Base-by-base conservation (phyloP, 1,140 invertebrate genomes). In the Doryteuthis pealeii region DNA sequence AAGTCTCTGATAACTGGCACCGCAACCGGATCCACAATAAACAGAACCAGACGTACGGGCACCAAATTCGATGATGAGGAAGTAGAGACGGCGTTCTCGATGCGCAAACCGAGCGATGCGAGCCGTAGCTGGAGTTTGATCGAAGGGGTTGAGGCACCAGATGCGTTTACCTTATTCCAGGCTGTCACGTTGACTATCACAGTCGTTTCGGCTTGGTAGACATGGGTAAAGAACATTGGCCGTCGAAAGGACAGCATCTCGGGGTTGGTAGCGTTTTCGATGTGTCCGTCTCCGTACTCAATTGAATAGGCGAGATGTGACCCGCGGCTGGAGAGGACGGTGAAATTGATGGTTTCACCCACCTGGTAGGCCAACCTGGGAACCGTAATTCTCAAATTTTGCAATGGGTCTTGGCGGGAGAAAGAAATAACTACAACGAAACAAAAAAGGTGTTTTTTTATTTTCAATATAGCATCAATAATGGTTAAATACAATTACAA, bases 271-370 rank as follows among this genome's bases (percentile, higher is more conserved):
- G 58, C 26, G 6, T 2, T 70, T 4, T 67, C 43, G 8, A 35
- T 54, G 40, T 22, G 30, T 10, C 78, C 80, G 62, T 82, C 81
- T 22, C 79, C 80, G 58, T 75, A 82, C 14, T 75, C 31, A 26
- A 78, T 69, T 15, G 40, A 72, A 58, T 77, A 81, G 1, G 69
- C 49, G 26, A 81, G 75, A 58, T 82, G 77, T 31, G 81, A 81
- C 0, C 81, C 81, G 28, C 77, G 72, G 1, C 12, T 43, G n/a
- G 79, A 22, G 12, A 33, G 28, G 1, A 81, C n/a, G 1, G 33
- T 72, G 35, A 79, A 74, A 10, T 2, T 28, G 15, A 79, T 76
- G 18, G 35, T 43, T 30, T 78, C 77, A 28, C 71, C 72, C 15
- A 71, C 62, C 40, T 73, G 31, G 32, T 40, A 40, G 35, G 35